Percentiles rank a stretch among this genome's conserved stretches.
These are phyloP conservation scores for Drosophila histrio DNA, from an alignment of 2,888 invertebrate species.

Conservation along the genomic window DNA sequence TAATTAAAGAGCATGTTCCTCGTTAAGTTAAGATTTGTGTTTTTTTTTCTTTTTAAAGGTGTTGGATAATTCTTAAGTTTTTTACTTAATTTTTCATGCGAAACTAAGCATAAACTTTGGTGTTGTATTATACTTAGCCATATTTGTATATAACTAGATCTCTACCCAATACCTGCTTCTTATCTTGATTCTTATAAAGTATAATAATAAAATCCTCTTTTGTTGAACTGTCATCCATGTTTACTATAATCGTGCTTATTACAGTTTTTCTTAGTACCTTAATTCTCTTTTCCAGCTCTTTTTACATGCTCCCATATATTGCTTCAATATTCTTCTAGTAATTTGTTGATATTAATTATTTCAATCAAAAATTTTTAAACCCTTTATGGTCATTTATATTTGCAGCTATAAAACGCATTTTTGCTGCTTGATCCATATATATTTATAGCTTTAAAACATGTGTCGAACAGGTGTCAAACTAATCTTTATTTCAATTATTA, in stretches of 20 bases:
- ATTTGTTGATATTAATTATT: background rate
- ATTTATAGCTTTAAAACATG: background rate
- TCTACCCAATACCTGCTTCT: background rate
- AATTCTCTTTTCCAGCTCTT: too few species aligned
- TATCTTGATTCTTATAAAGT: too few species aligned
- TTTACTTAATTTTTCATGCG: background rate
- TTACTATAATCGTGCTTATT: background rate
- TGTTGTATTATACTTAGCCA: too few species aligned
- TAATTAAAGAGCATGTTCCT: background rate
- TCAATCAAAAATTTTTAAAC: background rate
- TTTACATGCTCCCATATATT: too few species aligned
- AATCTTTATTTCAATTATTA: too few species aligned
- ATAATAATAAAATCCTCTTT: background rate
- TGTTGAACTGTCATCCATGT: background rate
- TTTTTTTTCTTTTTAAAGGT: background rate
- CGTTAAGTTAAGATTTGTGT: background rate
- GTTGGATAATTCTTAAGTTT: background rate
- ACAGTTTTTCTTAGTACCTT: too few species aligned
- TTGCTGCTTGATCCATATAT: too few species aligned
- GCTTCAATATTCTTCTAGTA: background rate
- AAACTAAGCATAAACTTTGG: background rate
- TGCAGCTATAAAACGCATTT: too few species aligned
- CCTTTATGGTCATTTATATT: too few species aligned
- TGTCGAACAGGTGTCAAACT: too few species aligned
- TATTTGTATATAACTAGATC: background rate